Base-by-base conservation (phyloP, 2,797 vertebrate species). In the Oreonectes daqikongensis region DNA sequence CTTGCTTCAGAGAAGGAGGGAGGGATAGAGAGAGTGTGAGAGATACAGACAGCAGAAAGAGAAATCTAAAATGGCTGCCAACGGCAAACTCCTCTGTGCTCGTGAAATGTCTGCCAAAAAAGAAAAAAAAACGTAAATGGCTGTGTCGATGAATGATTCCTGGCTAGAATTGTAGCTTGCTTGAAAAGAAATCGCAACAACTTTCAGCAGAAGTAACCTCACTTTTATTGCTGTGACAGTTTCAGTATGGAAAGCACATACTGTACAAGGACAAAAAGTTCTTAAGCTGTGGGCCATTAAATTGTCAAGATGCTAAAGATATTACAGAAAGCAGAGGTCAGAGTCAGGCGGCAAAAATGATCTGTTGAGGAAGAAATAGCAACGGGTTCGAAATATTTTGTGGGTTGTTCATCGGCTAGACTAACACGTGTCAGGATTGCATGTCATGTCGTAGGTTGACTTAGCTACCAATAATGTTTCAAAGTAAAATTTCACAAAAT, bases 61-160 rank as follows among this genome's bases (percentile, higher is more conserved):
- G 75, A 38, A 46, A 80, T 85, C 87, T 92, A 90, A 92, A 89
- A 92, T 91, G 91, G 91, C 90, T 92, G 90, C 90, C 90, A 86
- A 79, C n/a, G 32, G 78, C 78, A 67, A 80, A 79, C 83, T 81
- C 77, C 82, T 80, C 81, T 81, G 82, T 67, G 78, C 82, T 80
- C 83, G 80, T 81, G 86, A 86, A 85, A 77, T 89, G 86, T 86
- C 89, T 83, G 87, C 87, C 84, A 77, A 86, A 82, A 83, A 35
- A 76, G 77, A 80, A 71, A 79, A 77, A 73, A 53, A 66, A 78
- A 66, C 28, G 64, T 70, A 42, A 80, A 78, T 72, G 63, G 35
- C 68, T 64, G 70, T 82, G 81, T 72, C 67, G 75, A 73, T 76
- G 24, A 78, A 71, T 74, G 77, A 81, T 83, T 79, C 59, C 69